phyloP scores from a whole-genome alignment of 2,797 vertebrate species.

The Hyperoplus immaculatus region DNA sequence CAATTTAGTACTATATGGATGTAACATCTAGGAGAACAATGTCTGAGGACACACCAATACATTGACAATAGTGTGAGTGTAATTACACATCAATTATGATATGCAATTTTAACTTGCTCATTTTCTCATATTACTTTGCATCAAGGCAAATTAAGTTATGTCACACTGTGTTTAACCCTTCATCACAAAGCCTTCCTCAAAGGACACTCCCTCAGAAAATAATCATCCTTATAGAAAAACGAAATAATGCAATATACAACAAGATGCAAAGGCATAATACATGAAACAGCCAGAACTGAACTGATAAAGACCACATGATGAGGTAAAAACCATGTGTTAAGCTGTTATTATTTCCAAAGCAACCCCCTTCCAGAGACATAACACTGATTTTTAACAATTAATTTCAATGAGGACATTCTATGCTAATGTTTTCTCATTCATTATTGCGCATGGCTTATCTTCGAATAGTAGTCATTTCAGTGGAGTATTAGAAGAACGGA shows the following conservation, averaged over 20 bases:
- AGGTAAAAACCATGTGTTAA: neutral
- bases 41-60: neutral
- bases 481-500: neutral
- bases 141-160: constrained; percentile 40
- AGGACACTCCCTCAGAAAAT: constrained; percentile 28
- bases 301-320: constrained; percentile 3
- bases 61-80: neutral
- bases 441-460: neutral
- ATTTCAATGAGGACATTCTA: neutral
- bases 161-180: constrained; percentile 32
- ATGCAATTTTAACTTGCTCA: constrained; percentile 18
- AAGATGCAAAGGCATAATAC: constrained; percentile 10
- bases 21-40: neutral
- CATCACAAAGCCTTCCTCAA: constrained; percentile 29
- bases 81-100: constrained; percentile 1
- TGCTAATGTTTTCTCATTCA: neutral
- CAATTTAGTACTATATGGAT: neutral
- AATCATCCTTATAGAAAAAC: constrained; percentile 34
- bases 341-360: neutral
- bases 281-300: constrained; percentile 5
- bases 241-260: constrained; percentile 29
- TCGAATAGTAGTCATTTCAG: constrained; percentile 4
- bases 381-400: neutral
- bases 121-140: constrained; percentile 29
- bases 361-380: neutral